These are phyloP conservation scores for Orcinus orca DNA, from an alignment of 2,113 vertebrate genomes.

Conservation along the genomic window DNA sequence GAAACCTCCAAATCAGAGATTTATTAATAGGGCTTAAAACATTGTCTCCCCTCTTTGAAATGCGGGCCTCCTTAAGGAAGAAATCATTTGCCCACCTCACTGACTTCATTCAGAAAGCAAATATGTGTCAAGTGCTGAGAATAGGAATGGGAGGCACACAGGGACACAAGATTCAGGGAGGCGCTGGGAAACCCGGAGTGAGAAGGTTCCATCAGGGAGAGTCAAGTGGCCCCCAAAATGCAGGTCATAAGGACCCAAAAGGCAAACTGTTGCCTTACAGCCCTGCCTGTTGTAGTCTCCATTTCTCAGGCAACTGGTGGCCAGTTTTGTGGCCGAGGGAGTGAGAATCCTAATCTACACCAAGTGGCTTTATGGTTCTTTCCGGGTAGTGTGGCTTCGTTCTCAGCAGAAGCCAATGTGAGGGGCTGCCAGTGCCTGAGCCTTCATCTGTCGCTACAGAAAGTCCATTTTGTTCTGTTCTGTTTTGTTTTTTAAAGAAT, in stretches of 20 bases:
- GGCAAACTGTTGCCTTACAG: neutral
- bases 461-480: neutral
- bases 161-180: neutral
- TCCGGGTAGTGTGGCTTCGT: neutral
- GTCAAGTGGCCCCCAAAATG: neutral
- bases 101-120: slow-evolving; percentile 5
- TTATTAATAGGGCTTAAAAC: neutral
- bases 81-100: neutral
- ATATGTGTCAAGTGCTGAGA: neutral
- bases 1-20: neutral
- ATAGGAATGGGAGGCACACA: neutral
- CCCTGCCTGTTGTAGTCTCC: neutral
- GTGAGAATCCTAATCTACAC: neutral
- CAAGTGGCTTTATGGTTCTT: neutral
- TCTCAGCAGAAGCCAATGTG: neutral
- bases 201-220: neutral
- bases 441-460: neutral
- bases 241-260: neutral
- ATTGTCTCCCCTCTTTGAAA: neutral
- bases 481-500: neutral
- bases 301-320: neutral
- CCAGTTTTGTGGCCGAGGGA: neutral
- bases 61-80: neutral
- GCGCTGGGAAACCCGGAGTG: neutral
- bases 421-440: neutral